Evolutionary conservation across 2,888 invertebrate genomes (phyloP), one percentile per base, ranked within the genome.

Genomic region (Drosophila stalkeri): DNA sequence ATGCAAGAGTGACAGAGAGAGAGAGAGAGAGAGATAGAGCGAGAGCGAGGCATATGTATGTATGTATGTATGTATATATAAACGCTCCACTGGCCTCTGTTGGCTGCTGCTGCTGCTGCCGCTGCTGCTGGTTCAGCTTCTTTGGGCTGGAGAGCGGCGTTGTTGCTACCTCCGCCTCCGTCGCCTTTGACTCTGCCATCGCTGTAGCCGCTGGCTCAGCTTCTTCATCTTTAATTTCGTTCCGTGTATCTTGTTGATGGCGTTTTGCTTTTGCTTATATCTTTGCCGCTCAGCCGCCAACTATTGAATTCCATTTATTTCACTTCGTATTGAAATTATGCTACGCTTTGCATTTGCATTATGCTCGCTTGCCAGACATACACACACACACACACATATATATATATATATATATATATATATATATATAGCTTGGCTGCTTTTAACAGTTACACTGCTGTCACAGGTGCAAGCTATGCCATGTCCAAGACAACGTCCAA

Each of bases 171-270:
- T n/a, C 33, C 49, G 65, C 68, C 59, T 47, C 43, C 37, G 54
- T 8, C 41, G 51, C 56, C 39, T 11, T 5, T 51, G 54, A 20
- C 57, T 16, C 41, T 57, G 46, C 12, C 41, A 11, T 54, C 27
- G 68, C 47, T 23, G 8, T 59, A n/a, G 75, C 61, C 60, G 27
- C 59, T 55, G 65, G 68, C 75, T 70, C 84, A 78, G 85, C 89
- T 89, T 82, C 89, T 87, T 86, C 82, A 89, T 89, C 81, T 89
- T 89, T 85, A 85, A 89, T 86, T 89, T 89, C 89, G 86, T 87
- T 89, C 86, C 89, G 89, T 86, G 86, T 87, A 86, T 86, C 87
- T 87, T 76, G 88, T 89, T 85, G 86, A 89, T 86, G 86, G 86
- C 86, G 86, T 86, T 86, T 89, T 87, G 82, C 77, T 72, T 85